These are phyloP conservation scores for Neelides sp. DNA, from an alignment of 1,140 invertebrate species.

Conservation along the genomic window DNA sequence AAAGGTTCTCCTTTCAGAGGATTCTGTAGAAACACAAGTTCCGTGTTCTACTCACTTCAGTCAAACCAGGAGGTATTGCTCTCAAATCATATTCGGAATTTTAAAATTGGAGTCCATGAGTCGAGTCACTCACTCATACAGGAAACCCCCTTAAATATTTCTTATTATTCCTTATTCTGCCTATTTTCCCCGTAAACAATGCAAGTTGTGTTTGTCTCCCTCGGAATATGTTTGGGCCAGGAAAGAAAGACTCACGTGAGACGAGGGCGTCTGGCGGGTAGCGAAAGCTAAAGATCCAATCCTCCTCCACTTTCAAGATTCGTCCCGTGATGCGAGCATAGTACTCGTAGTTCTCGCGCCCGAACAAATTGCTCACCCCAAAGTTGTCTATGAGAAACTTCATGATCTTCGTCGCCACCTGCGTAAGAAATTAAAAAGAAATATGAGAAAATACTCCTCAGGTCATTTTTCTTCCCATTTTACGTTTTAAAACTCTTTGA, in stretches of 20 bases:
- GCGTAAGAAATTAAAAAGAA: constrained; percentile 18
- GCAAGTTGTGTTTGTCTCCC: no score
- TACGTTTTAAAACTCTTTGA: background rate
- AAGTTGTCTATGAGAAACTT: constrained; percentile 94
- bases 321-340: constrained; percentile 89
- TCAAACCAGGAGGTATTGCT: no score
- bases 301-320: constrained; percentile 78
- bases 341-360: constrained; percentile 91
- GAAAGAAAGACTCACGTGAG: constrained; percentile 48
- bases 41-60: no score
- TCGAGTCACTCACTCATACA: no score
- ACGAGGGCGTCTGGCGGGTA: constrained; percentile 68
- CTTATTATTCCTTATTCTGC: no score
- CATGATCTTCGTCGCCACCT: constrained; percentile 87
- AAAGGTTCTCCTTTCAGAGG: no score
- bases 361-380: constrained; percentile 86
- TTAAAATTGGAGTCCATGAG: no score
- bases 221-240: no score
- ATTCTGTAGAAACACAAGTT: no score
- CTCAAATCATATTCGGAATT: no score
- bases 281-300: constrained; percentile 87
- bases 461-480: background rate
- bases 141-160: no score
- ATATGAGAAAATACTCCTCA: background rate
- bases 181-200: no score